phyloP scores from a whole-genome alignment of 1,140 invertebrate species.

The Pteromalus puparum region DNA sequence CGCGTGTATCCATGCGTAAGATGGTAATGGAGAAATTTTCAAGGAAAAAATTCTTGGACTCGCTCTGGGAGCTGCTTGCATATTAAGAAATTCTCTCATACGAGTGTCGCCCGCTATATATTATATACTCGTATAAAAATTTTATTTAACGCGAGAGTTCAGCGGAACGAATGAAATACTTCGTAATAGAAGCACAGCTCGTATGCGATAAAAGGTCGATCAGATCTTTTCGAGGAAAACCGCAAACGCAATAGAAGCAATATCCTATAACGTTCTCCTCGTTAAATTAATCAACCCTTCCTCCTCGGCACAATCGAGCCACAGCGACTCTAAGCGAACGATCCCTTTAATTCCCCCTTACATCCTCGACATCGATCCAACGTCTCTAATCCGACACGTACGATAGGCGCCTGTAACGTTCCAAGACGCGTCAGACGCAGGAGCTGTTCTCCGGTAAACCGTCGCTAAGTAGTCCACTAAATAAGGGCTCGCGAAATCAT shows the following conservation, averaged over 20 bases:
- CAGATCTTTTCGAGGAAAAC: background rate
- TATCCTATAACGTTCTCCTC: background rate
- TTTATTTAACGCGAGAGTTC: background rate
- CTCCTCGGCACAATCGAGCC: background rate
- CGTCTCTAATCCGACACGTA: slow-evolving; percentile 13
- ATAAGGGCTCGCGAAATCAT: slow-evolving; percentile 12
- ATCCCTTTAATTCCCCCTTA: background rate
- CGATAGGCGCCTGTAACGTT: background rate
- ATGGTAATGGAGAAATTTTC: slow-evolving; percentile 42
- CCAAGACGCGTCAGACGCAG: background rate
- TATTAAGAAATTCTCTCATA: slow-evolving; percentile 34
- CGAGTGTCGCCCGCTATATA: background rate
- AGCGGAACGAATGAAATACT: background rate
- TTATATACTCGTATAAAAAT: background rate
- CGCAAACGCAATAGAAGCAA: background rate
- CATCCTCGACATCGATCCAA: background rate
- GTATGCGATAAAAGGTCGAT: background rate
- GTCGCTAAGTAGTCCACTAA: slow-evolving; percentile 28
- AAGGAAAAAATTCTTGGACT: slow-evolving; percentile 29
- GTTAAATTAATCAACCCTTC: background rate
- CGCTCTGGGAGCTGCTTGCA: background rate
- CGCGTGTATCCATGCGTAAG: slow-evolving; percentile 26
- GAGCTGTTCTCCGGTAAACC: background rate
- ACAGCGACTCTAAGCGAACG: background rate
- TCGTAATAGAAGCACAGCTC: background rate